Evolutionary conservation across 2,888 invertebrate genomes (phyloP).

Genomic region (Athrips mouffetella): DNA sequence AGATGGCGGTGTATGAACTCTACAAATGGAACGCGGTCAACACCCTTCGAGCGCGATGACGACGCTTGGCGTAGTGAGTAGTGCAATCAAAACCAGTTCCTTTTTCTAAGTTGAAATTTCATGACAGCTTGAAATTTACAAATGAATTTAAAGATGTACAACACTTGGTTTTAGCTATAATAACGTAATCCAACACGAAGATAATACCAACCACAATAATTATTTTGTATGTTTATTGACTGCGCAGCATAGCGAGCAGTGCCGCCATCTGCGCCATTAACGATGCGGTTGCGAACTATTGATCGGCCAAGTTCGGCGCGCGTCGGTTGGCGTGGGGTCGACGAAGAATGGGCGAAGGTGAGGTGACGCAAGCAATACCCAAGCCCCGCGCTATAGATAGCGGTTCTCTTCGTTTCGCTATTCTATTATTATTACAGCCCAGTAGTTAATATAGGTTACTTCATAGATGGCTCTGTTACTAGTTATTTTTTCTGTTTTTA

Average conservation of each 20-base stretch:
- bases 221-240: constrained; percentile 22
- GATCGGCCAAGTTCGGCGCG: constrained; percentile 56
- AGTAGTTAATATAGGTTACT: constrained; percentile 35
- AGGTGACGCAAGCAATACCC: constrained; percentile 31
- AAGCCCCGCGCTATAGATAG: not conserved
- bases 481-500: too few relatives aligned
- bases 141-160: too few relatives aligned
- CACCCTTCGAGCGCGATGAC: constrained; percentile 5
- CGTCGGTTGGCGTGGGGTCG: constrained; percentile 28
- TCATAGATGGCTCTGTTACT: constrained; percentile 52
- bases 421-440: constrained; percentile 40
- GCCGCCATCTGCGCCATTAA: constrained; percentile 53
- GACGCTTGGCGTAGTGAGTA: constrained; percentile 22
- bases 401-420: constrained; percentile 21
- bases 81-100: constrained; percentile 19
- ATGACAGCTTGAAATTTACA: too few relatives aligned
- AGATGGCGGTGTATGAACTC: constrained; percentile 65
- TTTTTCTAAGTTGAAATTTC: too few relatives aligned
- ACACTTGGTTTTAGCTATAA: too few relatives aligned
- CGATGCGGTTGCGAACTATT: constrained; percentile 40
- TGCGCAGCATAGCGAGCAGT: constrained; percentile 33
- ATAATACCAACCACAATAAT: not conserved
- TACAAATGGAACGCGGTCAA: not conserved
- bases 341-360: constrained; percentile 21
- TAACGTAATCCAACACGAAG: not conserved